Base-by-base conservation (phyloP, 1,140 invertebrate genomes). In the Nixonia krombeini region DNA sequence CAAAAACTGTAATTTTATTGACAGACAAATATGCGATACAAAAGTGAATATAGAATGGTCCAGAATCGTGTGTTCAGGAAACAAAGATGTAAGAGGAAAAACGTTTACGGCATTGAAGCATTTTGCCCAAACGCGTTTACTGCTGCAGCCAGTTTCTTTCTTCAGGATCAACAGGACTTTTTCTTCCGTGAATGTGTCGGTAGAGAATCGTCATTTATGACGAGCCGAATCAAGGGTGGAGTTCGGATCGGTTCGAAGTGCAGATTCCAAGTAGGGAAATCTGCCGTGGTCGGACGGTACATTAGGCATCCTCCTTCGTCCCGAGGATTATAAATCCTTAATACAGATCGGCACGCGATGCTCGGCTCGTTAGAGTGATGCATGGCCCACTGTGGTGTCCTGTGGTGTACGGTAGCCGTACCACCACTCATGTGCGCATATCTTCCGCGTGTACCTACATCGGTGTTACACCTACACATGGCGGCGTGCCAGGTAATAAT, bases 261-360 rank as follows among this genome's bases (percentile, higher is more conserved):
- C 38, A 64, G 58, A 69, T 63, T 63, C 55, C 66, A 46, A 45
- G 66, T 66, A 64, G 73, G 73, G 65, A 61, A 76, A 79, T 79
- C 74, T 74, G 74, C 76, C 69, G 72, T 70, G 75, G 73, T 72
- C 73, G 65, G 71, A 46, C 64, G 67, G 72, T 76, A 79, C 76
- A 80, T 79, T 80, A 80, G 78, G 75, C 70, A 74, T 76, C 74
- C 71, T 66, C 42, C 58, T 45, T 68, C 69, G 67, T 80, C 73
- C 70, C 56, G 68, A 65, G 75, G 80, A 83, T 83, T 84, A 84
- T 84, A 84, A 84, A 84, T 84, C 76, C 80, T 81, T 79, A 80
- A 82, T 83, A 81, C 80, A 84, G 82, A 85, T 85, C 82, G 82
- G 82, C 83, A 85, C 83, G 83, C 83, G 82, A 85, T 85, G 74